Evolutionary conservation across 2,888 invertebrate genomes (phyloP).

Genomic region (Tenthredo scrophulariae): DNA sequence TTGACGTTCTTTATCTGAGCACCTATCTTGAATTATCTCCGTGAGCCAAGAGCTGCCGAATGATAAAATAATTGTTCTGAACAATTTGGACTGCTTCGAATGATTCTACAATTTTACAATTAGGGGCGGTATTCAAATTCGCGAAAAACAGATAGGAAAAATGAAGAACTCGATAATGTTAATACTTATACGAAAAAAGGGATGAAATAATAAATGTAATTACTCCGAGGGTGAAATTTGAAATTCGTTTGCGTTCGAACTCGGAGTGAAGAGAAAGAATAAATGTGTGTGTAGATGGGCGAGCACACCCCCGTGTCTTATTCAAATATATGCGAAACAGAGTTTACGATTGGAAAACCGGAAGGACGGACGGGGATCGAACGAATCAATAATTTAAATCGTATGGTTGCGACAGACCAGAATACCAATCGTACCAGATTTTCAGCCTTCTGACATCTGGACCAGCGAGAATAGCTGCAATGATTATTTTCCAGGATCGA

Average conservation of each 20-base stretch:
- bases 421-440: slow-evolving; percentile 33
- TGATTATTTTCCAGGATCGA: slow-evolving; percentile 3
- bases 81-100: not conserved
- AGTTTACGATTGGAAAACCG: slow-evolving; percentile 6
- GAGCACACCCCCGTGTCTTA: not conserved
- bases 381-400: slow-evolving; percentile 41
- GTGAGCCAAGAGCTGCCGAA: not conserved
- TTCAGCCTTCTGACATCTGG: slow-evolving; percentile 1
- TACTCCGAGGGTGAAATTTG: not conserved
- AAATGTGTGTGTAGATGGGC: not conserved
- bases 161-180: not conserved
- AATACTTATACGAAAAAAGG: not conserved
- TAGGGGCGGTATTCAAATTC: not conserved
- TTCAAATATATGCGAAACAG: slow-evolving; percentile 39
- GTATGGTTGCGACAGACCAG: slow-evolving; percentile 16
- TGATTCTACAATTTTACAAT: not conserved
- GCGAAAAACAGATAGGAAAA: not conserved
- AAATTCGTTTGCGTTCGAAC: not conserved
- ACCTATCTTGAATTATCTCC: not conserved
- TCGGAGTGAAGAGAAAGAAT: not conserved
- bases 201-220: slow-evolving; percentile 8
- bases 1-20: not conserved
- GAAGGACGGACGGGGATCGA: not conserved
- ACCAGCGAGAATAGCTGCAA: not conserved
- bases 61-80: not conserved